phyloP scores from a whole-genome alignment of 2,113 vertebrate species.

The Xenopus borealis region DNA sequence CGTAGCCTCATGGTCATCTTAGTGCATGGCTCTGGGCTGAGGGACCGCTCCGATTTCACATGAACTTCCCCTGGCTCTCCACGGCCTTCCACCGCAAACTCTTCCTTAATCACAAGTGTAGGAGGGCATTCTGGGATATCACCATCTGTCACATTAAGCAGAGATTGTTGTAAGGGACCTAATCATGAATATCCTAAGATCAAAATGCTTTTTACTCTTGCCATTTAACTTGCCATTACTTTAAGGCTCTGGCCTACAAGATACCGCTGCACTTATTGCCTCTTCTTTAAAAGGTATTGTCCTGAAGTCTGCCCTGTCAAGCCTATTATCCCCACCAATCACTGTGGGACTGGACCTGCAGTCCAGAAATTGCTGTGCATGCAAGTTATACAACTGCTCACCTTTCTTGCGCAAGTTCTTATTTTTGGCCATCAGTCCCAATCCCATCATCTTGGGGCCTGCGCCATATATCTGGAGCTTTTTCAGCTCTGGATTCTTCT shows the following conservation, averaged over 20 bases:
- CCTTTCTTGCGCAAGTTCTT: constrained; percentile 78
- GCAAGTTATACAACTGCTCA: constrained; percentile 18
- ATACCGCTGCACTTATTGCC: too few species aligned
- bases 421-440: constrained; percentile 87
- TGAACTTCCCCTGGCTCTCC: constrained; percentile 42
- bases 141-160: constrained; percentile 55
- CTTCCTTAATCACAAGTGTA: constrained; percentile 81
- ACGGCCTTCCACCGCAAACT: constrained; percentile 52
- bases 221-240: too few species aligned
- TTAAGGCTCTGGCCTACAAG: too few species aligned
- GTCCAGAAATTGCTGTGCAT: too few species aligned
- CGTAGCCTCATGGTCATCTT: constrained; percentile 95
- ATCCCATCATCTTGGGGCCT: constrained; percentile 93
- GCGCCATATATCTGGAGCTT: constrained; percentile 97
- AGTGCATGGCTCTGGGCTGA: constrained; percentile 77
- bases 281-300: too few species aligned
- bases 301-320: too few species aligned
- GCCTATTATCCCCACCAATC: too few species aligned
- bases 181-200: too few species aligned
- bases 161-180: too few species aligned
- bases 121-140: constrained; percentile 80
- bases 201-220: too few species aligned
- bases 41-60: constrained; percentile 67
- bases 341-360: too few species aligned
- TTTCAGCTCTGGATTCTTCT: constrained; percentile 94